A percentile compares a stretch with the other conserved stretches of the same genome.
Conservation (phyloP, 2,113 vertebrate genomes). For the Halcyon senegalensis region DNA sequence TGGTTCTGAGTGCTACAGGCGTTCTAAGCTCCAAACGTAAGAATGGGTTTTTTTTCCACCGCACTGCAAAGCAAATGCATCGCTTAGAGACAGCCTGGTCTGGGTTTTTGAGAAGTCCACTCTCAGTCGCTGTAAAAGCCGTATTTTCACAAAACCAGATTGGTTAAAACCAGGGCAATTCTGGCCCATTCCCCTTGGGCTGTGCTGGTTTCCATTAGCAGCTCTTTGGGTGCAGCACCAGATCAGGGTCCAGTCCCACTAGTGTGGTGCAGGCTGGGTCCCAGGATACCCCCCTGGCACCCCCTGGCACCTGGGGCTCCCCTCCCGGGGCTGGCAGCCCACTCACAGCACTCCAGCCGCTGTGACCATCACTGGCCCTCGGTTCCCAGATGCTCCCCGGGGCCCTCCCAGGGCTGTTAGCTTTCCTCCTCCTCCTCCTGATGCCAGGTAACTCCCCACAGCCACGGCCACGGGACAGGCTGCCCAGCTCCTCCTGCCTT, state of each 20-base stretch:
- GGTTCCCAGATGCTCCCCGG: background rate
- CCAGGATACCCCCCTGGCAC: background rate
- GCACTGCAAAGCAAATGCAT: background rate
- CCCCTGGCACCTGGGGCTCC: background rate
- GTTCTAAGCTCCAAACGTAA: background rate
- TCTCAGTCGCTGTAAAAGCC: background rate
- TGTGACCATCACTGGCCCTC: fast-evolving
- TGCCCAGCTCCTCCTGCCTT: background rate
- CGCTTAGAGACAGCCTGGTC: background rate
- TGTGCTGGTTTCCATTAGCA: background rate
- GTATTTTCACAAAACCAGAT: background rate
- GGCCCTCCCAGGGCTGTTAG: background rate
- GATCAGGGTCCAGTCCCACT: background rate
- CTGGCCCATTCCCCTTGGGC: background rate
- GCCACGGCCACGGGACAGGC: background rate
- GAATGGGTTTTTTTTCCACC: background rate
- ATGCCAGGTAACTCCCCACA: background rate
- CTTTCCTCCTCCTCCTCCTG: background rate
- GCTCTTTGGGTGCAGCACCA: background rate
- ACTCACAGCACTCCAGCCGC: fast-evolving
- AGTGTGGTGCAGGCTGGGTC: background rate
- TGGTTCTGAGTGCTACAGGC: background rate
- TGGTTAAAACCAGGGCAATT: background rate
- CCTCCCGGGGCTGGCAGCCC: background rate
- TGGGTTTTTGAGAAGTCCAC: background rate